Conservation (phyloP, 2,888 invertebrate species). For the Andrena trimmerana region DNA sequence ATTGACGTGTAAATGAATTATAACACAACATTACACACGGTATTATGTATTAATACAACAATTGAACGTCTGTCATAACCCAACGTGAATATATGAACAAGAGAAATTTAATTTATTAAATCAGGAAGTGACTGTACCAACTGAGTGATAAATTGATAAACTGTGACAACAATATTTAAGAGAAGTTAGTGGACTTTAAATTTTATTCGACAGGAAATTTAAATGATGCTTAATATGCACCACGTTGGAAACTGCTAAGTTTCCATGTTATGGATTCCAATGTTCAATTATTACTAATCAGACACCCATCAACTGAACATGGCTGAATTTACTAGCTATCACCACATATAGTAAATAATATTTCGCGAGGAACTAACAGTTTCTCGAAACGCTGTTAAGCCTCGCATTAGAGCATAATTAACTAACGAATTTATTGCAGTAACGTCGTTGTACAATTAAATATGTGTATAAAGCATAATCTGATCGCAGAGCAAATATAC, state of each 20-base stretch:
- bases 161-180: no score
- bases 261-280: not conserved
- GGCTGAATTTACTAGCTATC: not conserved
- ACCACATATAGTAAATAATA: not conserved
- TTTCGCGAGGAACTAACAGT: not conserved
- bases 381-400: constrained; percentile 3
- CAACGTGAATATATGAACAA: not conserved
- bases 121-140: no score
- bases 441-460: constrained; percentile 25
- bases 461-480: constrained; percentile 20
- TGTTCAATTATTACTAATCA: no score
- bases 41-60: not conserved
- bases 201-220: no score
- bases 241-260: no score
- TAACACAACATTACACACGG: not conserved
- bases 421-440: constrained; percentile 37
- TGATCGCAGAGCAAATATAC: constrained; percentile 24
- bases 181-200: no score
- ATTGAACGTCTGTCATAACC: not conserved
- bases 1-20: not conserved
- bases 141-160: no score
- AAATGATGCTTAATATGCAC: no score
- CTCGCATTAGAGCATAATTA: constrained; percentile 20
- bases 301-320: not conserved
- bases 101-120: not conserved